phyloP scores from a whole-genome alignment of 2,113 vertebrate genomes.

The Tragelaphus strepsiceros region DNA sequence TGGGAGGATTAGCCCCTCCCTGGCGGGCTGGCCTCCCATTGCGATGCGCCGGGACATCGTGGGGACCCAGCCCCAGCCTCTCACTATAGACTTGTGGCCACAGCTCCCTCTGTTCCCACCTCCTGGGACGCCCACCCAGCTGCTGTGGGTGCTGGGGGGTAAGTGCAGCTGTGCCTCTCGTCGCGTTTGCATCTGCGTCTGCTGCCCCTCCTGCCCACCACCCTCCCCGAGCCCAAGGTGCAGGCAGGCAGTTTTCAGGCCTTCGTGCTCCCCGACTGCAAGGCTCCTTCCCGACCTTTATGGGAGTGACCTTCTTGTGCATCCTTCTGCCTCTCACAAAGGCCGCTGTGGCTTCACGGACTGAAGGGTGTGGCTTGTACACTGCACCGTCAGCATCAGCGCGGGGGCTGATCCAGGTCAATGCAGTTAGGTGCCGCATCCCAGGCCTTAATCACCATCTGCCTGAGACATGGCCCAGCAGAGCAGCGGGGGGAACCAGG shows the following conservation, averaged over 20 bases:
- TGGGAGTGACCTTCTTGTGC: not conserved
- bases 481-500: accelerated
- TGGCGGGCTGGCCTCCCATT: accelerated
- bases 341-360: not conserved
- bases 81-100: accelerated
- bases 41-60: accelerated
- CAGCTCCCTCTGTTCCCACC: not conserved
- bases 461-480: accelerated
- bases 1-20: not conserved
- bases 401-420: constrained; percentile 68
- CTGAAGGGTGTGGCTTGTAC: constrained; percentile 47
- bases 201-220: accelerated
- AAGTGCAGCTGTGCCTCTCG: accelerated
- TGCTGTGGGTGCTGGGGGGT: not conserved
- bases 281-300: not conserved
- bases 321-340: not conserved
- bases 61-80: not conserved
- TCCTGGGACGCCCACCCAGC: accelerated
- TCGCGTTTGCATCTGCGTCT: accelerated
- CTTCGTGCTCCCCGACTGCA: accelerated
- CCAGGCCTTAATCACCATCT: constrained; percentile 56
- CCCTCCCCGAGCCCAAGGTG: accelerated
- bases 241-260: too few species aligned
- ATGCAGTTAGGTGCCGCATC: constrained; percentile 64
- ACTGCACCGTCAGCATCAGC: constrained; percentile 54